phyloP scores from a whole-genome alignment of 2,113 vertebrate species.

The Hydrochoerus hydrochaeris region DNA sequence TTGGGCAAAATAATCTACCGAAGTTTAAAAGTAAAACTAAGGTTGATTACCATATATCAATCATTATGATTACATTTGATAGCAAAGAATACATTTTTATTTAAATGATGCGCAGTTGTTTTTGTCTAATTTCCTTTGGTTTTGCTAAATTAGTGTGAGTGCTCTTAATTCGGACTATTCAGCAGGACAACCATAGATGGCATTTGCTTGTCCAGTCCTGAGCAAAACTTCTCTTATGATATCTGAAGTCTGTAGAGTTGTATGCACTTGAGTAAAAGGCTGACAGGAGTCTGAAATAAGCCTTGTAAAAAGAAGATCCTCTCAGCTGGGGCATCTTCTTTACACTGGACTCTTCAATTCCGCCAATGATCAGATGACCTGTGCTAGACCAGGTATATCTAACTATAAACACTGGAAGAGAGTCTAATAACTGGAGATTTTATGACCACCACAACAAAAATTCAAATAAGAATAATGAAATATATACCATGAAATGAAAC shows the following conservation, averaged over 20 bases:
- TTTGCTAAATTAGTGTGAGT: neutral
- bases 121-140: neutral
- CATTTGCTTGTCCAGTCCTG: neutral
- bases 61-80: neutral
- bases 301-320: neutral
- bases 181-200: neutral
- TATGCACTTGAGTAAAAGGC: neutral
- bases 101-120: neutral
- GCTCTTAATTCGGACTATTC: neutral
- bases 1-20: neutral
- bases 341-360: neutral
- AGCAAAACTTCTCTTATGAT: neutral
- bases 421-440: neutral
- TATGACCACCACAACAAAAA: neutral
- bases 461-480: conserved; percentile 4
- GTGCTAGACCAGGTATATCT: neutral
- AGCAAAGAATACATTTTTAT: neutral
- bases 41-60: neutral
- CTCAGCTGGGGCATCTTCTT: neutral
- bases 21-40: conserved; percentile 37
- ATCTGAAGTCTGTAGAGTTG: neutral
- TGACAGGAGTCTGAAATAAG: neutral
- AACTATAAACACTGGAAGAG: neutral
- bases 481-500: conserved; percentile 6
- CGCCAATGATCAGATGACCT: neutral